phyloP scores from a whole-genome alignment of 2,113 vertebrate species.

The Syngnathus typhle region DNA sequence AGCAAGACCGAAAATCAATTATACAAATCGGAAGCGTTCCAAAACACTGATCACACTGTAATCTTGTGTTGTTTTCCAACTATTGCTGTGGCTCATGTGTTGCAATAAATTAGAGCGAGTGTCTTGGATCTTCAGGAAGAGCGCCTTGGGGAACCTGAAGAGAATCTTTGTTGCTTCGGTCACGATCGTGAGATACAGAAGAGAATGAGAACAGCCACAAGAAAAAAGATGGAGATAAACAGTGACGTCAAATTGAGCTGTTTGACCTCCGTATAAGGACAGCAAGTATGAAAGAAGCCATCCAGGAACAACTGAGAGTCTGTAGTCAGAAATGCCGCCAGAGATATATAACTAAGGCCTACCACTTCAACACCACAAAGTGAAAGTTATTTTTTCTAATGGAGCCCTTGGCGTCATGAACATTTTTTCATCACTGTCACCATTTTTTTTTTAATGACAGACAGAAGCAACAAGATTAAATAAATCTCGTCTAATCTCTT shows the following conservation, averaged over 20 bases:
- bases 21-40: background rate
- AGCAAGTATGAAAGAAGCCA: background rate
- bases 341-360: background rate
- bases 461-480: background rate
- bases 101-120: background rate
- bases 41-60: conserved; percentile 7
- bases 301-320: background rate
- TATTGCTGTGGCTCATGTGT: conserved; percentile 8
- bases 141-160: conserved; percentile 13
- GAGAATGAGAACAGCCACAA: background rate
- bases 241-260: background rate
- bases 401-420: background rate
- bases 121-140: background rate
- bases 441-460: background rate
- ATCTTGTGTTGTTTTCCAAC: conserved; percentile 7
- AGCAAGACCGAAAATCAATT: too few species aligned
- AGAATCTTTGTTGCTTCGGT: background rate
- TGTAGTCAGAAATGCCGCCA: background rate
- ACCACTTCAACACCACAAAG: background rate
- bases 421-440: background rate
- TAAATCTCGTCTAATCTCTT: background rate
- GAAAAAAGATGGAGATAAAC: background rate
- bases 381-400: background rate
- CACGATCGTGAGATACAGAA: conserved; percentile 2
- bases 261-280: background rate